phyloP scores from a whole-genome alignment of 2,797 vertebrate genomes.

The Gallinago stenura region DNA sequence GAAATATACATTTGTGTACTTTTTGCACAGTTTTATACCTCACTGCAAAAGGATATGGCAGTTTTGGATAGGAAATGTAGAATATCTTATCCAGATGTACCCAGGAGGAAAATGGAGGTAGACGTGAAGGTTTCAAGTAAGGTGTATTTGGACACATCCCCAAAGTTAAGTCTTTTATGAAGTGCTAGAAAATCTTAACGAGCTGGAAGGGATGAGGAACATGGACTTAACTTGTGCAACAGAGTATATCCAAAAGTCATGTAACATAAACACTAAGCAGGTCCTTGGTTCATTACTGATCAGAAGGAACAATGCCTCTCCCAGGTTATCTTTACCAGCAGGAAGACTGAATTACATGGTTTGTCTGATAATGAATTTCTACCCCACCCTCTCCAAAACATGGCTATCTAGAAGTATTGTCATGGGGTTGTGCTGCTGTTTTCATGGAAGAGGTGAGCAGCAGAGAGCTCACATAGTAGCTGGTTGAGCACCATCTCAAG shows the following conservation, averaged over 20 bases:
- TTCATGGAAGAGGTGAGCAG: background rate
- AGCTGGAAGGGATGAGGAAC: background rate
- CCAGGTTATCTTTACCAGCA: background rate
- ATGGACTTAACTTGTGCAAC: background rate
- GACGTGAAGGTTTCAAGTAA: background rate
- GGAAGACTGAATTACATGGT: background rate
- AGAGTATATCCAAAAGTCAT: background rate
- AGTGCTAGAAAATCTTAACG: background rate
- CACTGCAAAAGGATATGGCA: background rate
- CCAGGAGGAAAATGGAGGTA: background rate
- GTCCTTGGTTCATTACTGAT: background rate
- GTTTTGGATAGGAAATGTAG: background rate
- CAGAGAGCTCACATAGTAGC: accelerated
- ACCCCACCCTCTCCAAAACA: background rate
- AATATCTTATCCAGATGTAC: background rate
- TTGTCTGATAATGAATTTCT: background rate
- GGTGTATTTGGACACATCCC: background rate
- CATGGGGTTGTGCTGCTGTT: background rate
- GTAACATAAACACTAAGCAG: background rate
- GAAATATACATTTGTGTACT: background rate
- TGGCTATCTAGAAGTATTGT: background rate
- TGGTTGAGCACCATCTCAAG: background rate
- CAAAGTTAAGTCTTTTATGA: background rate
- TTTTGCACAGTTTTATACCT: background rate
- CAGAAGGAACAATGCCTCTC: background rate